Evolutionary conservation across 2,113 vertebrate species (phyloP).

Genomic region (Sinocyclocheilus anophthalmus): DNA sequence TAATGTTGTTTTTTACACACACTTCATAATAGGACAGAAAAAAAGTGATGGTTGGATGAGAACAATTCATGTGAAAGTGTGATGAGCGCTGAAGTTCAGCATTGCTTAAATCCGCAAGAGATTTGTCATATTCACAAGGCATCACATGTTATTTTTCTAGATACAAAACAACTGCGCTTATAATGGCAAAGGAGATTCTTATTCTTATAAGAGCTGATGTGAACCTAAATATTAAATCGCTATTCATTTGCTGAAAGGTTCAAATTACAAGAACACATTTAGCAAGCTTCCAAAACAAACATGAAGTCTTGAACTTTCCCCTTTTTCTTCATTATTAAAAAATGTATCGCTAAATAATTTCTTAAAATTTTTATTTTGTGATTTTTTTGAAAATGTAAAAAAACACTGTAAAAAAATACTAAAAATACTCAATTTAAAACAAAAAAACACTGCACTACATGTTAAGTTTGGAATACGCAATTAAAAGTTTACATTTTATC

Average conservation of each 20-base stretch:
- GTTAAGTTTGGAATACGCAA: neutral
- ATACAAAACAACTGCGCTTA: neutral
- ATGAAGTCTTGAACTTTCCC: neutral
- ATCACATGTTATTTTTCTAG: neutral
- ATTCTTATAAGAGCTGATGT: neutral
- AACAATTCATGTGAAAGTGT: constrained; percentile 1
- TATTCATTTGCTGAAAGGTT: neutral
- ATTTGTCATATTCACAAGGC: neutral
- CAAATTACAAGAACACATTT: neutral
- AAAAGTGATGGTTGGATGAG: neutral
- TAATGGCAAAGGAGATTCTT: neutral
- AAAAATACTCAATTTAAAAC: neutral
- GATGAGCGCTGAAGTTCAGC: neutral
- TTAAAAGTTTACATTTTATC: neutral
- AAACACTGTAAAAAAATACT: neutral
- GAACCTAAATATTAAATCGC: neutral
- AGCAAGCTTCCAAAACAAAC: neutral
- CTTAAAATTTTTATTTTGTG: neutral
- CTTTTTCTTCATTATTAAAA: neutral
- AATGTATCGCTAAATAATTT: neutral
- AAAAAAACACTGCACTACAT: neutral
- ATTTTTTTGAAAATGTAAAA: neutral
- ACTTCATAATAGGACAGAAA: neutral
- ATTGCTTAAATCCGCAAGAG: neutral
- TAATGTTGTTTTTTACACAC: neutral